Evolutionary conservation across 1,140 invertebrate genomes (phyloP), one percentile per base, ranked within the genome.

Genomic region (Vanessa atalanta): DNA sequence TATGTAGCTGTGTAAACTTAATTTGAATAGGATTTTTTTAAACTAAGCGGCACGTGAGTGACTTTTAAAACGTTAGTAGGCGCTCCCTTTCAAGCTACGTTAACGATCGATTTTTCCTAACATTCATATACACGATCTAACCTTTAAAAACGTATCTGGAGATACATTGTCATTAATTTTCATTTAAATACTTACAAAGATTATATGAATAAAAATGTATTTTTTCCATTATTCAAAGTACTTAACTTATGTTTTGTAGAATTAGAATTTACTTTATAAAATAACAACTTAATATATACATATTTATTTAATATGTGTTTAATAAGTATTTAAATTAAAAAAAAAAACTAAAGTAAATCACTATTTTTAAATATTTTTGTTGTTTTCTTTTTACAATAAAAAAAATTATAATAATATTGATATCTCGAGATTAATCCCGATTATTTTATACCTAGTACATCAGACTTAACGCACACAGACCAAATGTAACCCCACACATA

Each of bases 31-130:
- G 26, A n/a, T 31, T 61, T 37, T 12, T 26, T 43, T 12, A 60
- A 23, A 31, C 43, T 43, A 73, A 47, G 31, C 43, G 9, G 16
- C 31, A 11, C 31, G 6, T 15, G 13, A 50, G 15, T 66, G 73
- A 71, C 14, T 75, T 66, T 67, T 13, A 20, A 47, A 23, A 50
- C 64, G 20, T 48, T 71, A 37, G 68, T 71, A 70, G 26, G 26
- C 6, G 26, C 48, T 64, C 31, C 63, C 47, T 20, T 57, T 64
- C 4, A 66, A 53, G 47, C 50, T 68, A 43, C 51, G 43, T 47
- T 11, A 31, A 64, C 57, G 47, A 79, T 81, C 77, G 77, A 81
- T 81, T 70, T 79, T 72, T 65, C 55, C 50, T 43, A 79, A 61
- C 66, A 26, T 61, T 26, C 13, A 16, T 51, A 69, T 53, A 77